phyloP scores from a whole-genome alignment of 2,888 invertebrate genomes.

The Dasysyrphus tricinctus region DNA sequence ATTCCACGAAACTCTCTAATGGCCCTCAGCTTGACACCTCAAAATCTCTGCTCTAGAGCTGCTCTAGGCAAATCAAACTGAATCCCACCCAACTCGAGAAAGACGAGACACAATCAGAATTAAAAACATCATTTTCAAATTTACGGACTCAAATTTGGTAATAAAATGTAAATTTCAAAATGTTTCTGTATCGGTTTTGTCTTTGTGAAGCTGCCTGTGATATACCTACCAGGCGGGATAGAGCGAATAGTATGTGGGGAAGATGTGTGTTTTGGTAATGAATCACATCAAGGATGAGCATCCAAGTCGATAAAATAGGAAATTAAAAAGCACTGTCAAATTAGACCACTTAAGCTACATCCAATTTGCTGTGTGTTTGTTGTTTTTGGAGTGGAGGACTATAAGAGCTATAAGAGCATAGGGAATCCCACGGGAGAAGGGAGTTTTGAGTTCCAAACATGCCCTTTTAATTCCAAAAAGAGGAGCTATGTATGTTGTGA shows the following conservation, averaged over 20 bases:
- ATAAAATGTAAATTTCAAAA: conserved; percentile 68
- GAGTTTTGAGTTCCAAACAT: conserved; percentile 20
- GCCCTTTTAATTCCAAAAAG: conserved; percentile 59
- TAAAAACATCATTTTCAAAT: conserved; percentile 57
- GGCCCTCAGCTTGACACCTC: conserved; percentile 54
- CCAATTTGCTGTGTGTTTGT: conserved; percentile 58
- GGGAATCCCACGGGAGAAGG: not conserved
- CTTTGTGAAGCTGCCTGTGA: not conserved
- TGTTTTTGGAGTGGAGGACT: not conserved
- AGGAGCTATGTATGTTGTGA: conserved; percentile 67
- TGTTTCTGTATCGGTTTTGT: not conserved
- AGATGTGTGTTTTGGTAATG: conserved; percentile 32
- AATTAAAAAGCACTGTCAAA: conserved; percentile 73
- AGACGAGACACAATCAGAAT: conserved; percentile 39
- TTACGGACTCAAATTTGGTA: conserved; percentile 68
- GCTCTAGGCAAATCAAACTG: not conserved
- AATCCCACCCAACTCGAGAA: conserved; percentile 42
- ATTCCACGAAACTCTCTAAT: conserved; percentile 64
- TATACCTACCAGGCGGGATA: no score
- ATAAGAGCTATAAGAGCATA: not conserved
- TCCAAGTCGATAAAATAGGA: conserved; percentile 58
- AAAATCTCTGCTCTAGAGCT: conserved; percentile 15
- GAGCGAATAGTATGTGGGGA: not conserved
- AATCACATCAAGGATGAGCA: conserved; percentile 53
- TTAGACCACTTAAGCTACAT: conserved; percentile 67